phyloP scores from a whole-genome alignment of 2,113 vertebrate genomes.

The Macquaria ambigua region DNA sequence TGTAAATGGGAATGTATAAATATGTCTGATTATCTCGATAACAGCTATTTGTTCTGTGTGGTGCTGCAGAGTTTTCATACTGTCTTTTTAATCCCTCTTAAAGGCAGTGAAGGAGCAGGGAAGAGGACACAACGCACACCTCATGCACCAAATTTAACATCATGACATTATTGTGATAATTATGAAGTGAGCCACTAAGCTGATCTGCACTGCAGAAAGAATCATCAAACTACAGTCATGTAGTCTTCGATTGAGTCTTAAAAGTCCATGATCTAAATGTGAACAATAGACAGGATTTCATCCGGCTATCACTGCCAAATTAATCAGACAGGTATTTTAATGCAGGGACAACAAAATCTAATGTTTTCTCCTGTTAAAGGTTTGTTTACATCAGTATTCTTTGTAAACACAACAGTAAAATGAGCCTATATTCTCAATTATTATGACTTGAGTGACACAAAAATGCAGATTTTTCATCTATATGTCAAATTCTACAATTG shows the following conservation, averaged over 20 bases:
- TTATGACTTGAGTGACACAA: background rate
- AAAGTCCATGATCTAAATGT: background rate
- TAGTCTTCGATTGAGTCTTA: background rate
- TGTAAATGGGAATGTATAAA: no score
- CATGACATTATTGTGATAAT: background rate
- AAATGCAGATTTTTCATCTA: no score
- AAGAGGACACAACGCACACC: background rate
- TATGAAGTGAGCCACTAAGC: background rate
- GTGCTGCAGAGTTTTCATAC: background rate
- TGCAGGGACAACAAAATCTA: no score
- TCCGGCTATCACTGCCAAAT: background rate
- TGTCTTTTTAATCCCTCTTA: no score
- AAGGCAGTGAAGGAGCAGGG: background rate
- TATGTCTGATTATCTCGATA: no score
- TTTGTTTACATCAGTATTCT: no score
- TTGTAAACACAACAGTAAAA: background rate
- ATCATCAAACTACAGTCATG: background rate
- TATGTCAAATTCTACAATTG: no score
- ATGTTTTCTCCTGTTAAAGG: no score
- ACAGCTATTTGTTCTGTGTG: background rate
- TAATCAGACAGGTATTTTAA: no score
- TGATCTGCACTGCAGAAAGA: background rate
- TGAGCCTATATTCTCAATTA: background rate
- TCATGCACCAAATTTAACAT: background rate
- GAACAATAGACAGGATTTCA: background rate